Evolutionary conservation across 2,797 vertebrate species (phyloP).

Genomic region (Halcyon badia): DNA sequence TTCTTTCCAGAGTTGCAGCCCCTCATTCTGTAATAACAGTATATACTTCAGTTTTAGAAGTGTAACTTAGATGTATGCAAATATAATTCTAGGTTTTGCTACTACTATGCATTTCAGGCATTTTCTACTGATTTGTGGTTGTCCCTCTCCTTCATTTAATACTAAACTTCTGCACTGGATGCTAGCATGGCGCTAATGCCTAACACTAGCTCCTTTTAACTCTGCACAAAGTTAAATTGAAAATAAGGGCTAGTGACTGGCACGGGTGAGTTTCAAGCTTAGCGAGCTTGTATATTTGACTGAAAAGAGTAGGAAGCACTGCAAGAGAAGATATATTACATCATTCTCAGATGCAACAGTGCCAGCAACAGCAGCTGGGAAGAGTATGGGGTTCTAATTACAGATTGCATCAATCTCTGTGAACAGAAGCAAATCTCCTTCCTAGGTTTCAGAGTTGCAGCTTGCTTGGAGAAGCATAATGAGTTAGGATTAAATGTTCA

Average conservation of each 20-base stretch:
- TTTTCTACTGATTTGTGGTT: background rate
- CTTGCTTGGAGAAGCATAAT: constrained; percentile 66
- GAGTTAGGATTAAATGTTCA: constrained; percentile 72
- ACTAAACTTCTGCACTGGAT: background rate
- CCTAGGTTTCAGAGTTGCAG: constrained; percentile 55
- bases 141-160: background rate
- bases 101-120: background rate
- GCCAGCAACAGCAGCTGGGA: constrained; percentile 73
- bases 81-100: background rate
- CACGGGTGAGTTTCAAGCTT: background rate
- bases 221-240: background rate
- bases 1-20: background rate
- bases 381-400: constrained; percentile 75
- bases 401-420: constrained; percentile 72
- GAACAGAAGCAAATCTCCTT: constrained; percentile 68
- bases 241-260: background rate
- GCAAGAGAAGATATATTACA: constrained; percentile 56
- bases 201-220: background rate
- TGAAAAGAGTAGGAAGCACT: constrained; percentile 68
- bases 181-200: background rate
- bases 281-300: background rate
- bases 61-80: background rate
- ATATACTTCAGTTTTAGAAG: background rate
- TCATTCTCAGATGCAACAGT: constrained; percentile 67
- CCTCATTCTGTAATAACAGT: background rate